Evolutionary conservation across 2,113 vertebrate genomes (phyloP), one percentile per base, ranked within the genome.

Genomic region (Atrichornis clamosus): DNA sequence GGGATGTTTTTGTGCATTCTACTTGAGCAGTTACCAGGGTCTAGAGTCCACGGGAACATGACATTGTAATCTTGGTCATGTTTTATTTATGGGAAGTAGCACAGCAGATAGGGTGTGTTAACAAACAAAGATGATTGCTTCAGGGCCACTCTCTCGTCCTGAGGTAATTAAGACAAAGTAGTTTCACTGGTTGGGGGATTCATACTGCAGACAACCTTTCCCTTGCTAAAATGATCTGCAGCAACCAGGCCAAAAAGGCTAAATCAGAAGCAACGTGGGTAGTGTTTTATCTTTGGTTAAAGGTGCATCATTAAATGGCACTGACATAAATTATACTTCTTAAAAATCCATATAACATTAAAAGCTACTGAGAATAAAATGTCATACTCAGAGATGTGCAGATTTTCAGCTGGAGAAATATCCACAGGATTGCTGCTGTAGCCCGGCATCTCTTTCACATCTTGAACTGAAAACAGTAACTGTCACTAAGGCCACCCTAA

Each of bases 71-170:
- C 97, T 98, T 94, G 50, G 98, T 97, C 96, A 98, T 98, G 98
- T 99, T 98, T 99, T 98, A 98, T 98, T 98, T 98, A 99, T 98
- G 97, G 97, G 52, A 95, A 97, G 96, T 82, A 93, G 97, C 56
- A 84, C 94, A 89, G 94, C 96, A 97, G 98, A 98, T 97, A 98
- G 98, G 98, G 97, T 98, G 98, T 98, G 98, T 98, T 98, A 99
- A 98, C 98, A 98, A 98, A 98, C 98, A 98, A 98, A 98, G 98
- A 98, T 98, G 98, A 99, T 98, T 98, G 98, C 98, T 98, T 98
- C 96, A 96, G 98, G 98, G 98, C 97, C 98, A 95, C 97, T 96
- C 89, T 97, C 97, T 98, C 93, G 56, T 98, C 98, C 98, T 97
- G 97, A 98, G 98, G 98, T 98, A 98, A 99, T 99, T 98, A 98